Percentiles rank a stretch among this genome's conserved stretches.
Conservation (phyloP, 2,888 invertebrate species). For the Prenolepis imparis region DNA sequence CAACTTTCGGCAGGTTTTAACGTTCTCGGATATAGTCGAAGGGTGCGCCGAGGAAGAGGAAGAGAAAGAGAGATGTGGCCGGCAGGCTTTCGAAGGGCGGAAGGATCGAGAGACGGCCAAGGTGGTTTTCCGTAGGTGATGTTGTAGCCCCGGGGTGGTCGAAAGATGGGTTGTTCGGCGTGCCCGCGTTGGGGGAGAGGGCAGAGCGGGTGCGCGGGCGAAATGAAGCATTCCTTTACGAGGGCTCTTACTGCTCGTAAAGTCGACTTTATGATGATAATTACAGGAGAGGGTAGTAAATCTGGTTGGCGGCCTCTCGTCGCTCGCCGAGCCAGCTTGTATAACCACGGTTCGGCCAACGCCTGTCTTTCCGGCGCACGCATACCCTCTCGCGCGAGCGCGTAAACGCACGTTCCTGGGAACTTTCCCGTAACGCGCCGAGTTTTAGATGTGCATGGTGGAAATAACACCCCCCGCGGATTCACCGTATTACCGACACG, state of each 20-base stretch:
- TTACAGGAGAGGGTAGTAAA: slow-evolving; percentile 86
- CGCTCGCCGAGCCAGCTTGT: slow-evolving; percentile 63
- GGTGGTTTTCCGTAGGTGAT: slow-evolving; percentile 76
- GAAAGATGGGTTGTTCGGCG: slow-evolving; percentile 45
- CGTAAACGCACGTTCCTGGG: slow-evolving; percentile 75
- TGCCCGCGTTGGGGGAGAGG: slow-evolving; percentile 14
- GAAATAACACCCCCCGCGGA: slow-evolving; percentile 66
- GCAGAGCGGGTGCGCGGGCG: slow-evolving; percentile 74
- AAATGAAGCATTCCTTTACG: slow-evolving; percentile 86
- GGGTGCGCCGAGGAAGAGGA: slow-evolving; percentile 48
- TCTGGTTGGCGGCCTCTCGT: slow-evolving; percentile 81
- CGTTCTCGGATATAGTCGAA: slow-evolving; percentile 67
- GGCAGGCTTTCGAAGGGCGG: slow-evolving; percentile 32
- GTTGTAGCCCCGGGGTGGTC: slow-evolving; percentile 66
- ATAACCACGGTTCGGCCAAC: slow-evolving; percentile 60
- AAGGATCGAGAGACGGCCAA: slow-evolving; percentile 71
- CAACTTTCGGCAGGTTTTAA: slow-evolving; percentile 71
- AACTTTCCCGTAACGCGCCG: slow-evolving; percentile 67
- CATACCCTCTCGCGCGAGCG: slow-evolving; percentile 62
- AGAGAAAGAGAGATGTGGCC: slow-evolving; percentile 27
- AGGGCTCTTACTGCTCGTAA: slow-evolving; percentile 86
- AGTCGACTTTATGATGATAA: slow-evolving; percentile 86
- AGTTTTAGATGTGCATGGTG: slow-evolving; percentile 50
- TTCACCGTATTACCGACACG: slow-evolving; percentile 22
- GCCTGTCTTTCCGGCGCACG: slow-evolving; percentile 67